Base-by-base conservation (phyloP, 2,113 vertebrate genomes). In the Opisthocomus hoazin region DNA sequence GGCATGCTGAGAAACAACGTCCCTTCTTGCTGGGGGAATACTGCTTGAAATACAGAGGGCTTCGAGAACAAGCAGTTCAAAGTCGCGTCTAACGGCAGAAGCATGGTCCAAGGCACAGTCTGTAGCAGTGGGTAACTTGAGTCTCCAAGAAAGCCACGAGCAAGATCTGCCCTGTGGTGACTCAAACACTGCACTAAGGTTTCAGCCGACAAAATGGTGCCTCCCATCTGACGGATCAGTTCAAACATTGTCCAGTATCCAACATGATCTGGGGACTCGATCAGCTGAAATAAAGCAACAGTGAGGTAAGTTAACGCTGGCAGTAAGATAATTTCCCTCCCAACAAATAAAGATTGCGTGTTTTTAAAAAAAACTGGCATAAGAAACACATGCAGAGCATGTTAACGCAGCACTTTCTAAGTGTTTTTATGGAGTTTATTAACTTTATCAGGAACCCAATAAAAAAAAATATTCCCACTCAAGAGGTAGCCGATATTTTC, bases 201-300 rank as follows among this genome's bases (percentile, higher is more conserved):
- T 39, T 98, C 98, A 16, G 98, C 74, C 0, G 98, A 98, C 80
- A 99, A 95, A 90, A 99, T 79, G 82, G 97, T 98, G 84, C 99
- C 99, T 45, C 98, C 98, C 6, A 96, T 79, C 15, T 88, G 96
- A 34, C 54, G 48, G 43, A 99, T 95, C 56, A 98, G 81, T 41
- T 98, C 98, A 53, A 96, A 95, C 48, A 99, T 79, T 9, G 97
- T 98, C 93, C 98, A 98, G 92, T 98, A 98, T 5, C 99, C 98
- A n/a, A 94, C 18, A 5, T 98, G 97, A 95, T 99, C 99, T 9
- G 98, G 97, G 80, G 97, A 97, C 8, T 92, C 97, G 1, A 91
- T 69, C 70, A 98, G 41, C 99, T 99, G 95, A 92, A 97, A 97
- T 6, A 68, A 60, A 96, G 74, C 24, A 22, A 96, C 21, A 81